Evolutionary conservation across 2,113 vertebrate species (phyloP).

Genomic region (Nansenia antarctica): DNA sequence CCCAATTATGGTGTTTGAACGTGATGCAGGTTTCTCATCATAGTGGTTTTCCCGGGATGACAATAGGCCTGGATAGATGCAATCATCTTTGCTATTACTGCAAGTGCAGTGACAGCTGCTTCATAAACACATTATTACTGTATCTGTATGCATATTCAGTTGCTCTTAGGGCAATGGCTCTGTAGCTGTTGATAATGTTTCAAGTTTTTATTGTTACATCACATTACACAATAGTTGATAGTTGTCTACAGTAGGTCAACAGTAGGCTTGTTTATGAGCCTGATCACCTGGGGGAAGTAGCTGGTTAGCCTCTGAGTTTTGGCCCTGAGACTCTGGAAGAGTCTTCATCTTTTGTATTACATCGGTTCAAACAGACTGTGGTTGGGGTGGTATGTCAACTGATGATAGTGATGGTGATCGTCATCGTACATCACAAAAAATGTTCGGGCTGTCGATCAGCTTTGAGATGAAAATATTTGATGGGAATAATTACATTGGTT

Average conservation of each 20-base stretch:
- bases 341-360: too few species aligned
- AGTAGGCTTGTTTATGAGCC: not conserved
- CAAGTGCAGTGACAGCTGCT: not conserved
- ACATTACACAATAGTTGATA: too few species aligned
- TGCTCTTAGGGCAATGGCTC: too few species aligned
- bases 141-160: too few species aligned
- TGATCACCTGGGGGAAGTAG: not conserved
- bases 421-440: not conserved
- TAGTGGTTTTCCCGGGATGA: not conserved
- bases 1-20: not conserved
- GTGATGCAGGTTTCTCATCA: not conserved
- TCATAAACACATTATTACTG: too few species aligned
- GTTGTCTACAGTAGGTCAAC: too few species aligned
- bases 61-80: not conserved
- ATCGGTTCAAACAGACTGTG: too few species aligned
- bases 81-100: not conserved
- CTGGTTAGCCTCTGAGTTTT: too few species aligned
- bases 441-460: not conserved
- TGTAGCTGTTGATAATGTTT: too few species aligned
- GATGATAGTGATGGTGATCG: not conserved
- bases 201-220: too few species aligned
- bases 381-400: not conserved
- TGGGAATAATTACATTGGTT: not conserved
- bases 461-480: not conserved
- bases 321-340: too few species aligned